Evolutionary conservation across 1,140 invertebrate genomes (phyloP).

Genomic region (Anagrus nilaparvatae): DNA sequence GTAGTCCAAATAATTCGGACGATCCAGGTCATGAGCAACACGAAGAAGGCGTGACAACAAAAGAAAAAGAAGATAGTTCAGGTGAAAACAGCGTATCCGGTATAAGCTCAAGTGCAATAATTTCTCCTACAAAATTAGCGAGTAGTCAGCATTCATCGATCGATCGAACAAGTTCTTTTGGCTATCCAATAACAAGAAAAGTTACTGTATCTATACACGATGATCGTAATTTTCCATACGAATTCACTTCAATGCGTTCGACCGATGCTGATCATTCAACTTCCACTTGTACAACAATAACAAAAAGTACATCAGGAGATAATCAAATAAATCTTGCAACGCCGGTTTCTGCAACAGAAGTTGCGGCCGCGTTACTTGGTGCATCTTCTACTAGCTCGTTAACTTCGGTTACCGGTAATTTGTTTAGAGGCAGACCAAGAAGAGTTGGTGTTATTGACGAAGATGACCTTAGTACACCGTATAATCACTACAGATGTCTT

Average conservation of each 20-base stretch:
- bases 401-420: slow-evolving; percentile 27
- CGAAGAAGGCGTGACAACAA: background rate
- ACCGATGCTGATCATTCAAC: too few relatives aligned
- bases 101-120: slow-evolving; percentile 15
- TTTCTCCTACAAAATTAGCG: slow-evolving; percentile 20
- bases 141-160: slow-evolving; percentile 19
- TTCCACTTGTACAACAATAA: too few relatives aligned
- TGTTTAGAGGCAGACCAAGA: slow-evolving; percentile 33
- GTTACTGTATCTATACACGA: slow-evolving; percentile 35
- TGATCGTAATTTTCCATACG: too few relatives aligned
- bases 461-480: slow-evolving; percentile 59
- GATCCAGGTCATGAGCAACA: background rate
- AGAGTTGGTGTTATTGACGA: slow-evolving; percentile 40
- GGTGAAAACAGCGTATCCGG: slow-evolving; percentile 22
- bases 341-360: slow-evolving; percentile 43
- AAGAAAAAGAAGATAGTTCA: slow-evolving; percentile 27
- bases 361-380: slow-evolving; percentile 44
- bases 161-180: slow-evolving; percentile 10
- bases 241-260: too few relatives aligned
- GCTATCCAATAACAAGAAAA: slow-evolving; percentile 4
- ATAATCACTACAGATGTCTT: slow-evolving; percentile 60
- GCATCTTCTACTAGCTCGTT: slow-evolving; percentile 45
- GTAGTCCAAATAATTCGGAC: slow-evolving; percentile 7
- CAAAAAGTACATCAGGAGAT: slow-evolving; percentile 41
- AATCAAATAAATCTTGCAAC: slow-evolving; percentile 33